phyloP scores from a whole-genome alignment of 2,113 vertebrate species.

The Toxotes chatareus region DNA sequence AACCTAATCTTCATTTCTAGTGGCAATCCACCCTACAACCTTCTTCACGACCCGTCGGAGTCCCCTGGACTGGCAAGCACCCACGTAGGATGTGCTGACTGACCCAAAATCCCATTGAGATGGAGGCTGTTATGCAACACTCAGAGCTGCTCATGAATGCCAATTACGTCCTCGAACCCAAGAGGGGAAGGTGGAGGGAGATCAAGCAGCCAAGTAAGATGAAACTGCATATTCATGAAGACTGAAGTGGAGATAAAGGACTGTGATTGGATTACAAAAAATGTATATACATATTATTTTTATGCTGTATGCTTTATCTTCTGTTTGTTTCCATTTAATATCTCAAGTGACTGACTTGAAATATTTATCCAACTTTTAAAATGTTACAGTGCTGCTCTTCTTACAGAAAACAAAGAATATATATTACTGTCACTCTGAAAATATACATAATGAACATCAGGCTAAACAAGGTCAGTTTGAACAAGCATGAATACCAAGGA shows the following conservation, averaged over 20 bases:
- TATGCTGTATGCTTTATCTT: neutral
- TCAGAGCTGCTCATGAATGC: slow-evolving; percentile 42
- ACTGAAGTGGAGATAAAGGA: neutral
- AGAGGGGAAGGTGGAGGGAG: neutral
- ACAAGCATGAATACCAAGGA: neutral
- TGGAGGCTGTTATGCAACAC: slow-evolving; percentile 55
- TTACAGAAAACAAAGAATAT: neutral
- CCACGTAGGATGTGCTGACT: slow-evolving; percentile 2
- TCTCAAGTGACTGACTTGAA: neutral
- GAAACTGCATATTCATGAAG: neutral
- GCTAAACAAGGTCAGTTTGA: neutral
- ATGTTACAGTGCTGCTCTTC: neutral
- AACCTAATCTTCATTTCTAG: neutral
- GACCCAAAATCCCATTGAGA: slow-evolving; percentile 47
- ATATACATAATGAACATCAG: too few relatives aligned
- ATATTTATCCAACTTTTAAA: slow-evolving; percentile 1
- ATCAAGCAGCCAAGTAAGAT: slow-evolving; percentile 17
- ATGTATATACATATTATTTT: neutral
- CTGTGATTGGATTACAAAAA: neutral
- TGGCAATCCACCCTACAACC: neutral
- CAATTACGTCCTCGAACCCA: slow-evolving; percentile 14
- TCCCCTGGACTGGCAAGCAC: slow-evolving; percentile 12
- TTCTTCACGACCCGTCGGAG: neutral
- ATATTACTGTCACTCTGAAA: neutral
- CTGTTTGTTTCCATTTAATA: neutral